Percentiles rank a stretch among this genome's conserved stretches.
phyloP scores from a whole-genome alignment of 2,797 vertebrate genomes.

The Streptopelia turtur region DNA sequence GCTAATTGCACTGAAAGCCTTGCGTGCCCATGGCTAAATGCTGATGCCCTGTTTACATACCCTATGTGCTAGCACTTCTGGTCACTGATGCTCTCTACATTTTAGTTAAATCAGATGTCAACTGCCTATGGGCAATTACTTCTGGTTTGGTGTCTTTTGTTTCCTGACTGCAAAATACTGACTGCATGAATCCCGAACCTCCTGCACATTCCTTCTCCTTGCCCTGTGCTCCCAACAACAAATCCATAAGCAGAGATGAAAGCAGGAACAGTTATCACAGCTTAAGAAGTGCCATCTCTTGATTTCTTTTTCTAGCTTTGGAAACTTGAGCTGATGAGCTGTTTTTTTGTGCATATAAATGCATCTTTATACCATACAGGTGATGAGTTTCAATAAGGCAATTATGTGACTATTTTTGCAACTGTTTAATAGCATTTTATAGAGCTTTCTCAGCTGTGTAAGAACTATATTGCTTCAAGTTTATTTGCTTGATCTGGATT shows the following conservation, averaged over 20 bases:
- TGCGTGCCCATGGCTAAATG: background rate
- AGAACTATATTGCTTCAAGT: background rate
- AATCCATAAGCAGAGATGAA: background rate
- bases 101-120: background rate
- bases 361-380: fast-evolving
- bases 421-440: background rate
- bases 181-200: background rate
- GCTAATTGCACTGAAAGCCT: background rate
- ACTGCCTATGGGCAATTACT: background rate
- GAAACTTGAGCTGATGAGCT: background rate
- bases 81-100: background rate
- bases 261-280: background rate
- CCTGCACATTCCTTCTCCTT: background rate
- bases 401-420: background rate
- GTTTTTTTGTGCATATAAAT: background rate
- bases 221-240: background rate
- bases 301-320: background rate
- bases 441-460: background rate
- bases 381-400: background rate
- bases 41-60: background rate
- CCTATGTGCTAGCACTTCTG: background rate
- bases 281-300: background rate
- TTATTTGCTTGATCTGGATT: background rate
- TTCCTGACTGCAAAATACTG: background rate
- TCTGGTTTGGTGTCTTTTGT: background rate